Evolutionary conservation across 2,113 vertebrate genomes (phyloP).

Genomic region (Tursiops truncatus): DNA sequence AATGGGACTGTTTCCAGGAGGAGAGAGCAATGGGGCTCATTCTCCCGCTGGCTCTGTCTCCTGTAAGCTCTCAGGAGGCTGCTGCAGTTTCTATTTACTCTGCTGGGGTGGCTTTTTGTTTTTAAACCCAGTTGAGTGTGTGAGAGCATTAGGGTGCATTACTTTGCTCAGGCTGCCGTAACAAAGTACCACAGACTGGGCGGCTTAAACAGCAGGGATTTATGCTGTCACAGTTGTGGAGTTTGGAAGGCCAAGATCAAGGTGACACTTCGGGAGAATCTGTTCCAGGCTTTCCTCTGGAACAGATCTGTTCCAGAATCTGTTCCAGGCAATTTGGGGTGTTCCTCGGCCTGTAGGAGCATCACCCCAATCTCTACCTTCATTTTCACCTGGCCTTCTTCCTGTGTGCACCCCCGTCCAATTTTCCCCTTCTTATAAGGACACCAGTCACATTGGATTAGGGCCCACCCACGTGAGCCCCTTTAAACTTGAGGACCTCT

Average conservation of each 20-base stretch:
- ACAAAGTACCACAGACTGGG: fast-evolving
- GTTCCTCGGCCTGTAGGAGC: background rate
- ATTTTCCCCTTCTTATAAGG: background rate
- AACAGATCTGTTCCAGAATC: too few species aligned
- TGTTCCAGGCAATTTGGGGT: fast-evolving
- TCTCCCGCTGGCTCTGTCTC: too few species aligned
- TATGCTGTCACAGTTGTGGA: background rate
- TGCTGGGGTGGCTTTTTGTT: background rate
- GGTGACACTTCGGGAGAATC: too few species aligned
- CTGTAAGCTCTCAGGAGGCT: fast-evolving
- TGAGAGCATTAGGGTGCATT: background rate
- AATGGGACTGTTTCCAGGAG: background rate
- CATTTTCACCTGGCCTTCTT: fast-evolving
- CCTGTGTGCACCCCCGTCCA: background rate
- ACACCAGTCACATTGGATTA: fast-evolving
- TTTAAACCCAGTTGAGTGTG: background rate
- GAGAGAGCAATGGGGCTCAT: background rate
- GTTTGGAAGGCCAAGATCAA: background rate
- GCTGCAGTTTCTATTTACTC: background rate
- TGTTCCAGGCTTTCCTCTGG: too few species aligned
- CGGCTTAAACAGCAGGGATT: fast-evolving
- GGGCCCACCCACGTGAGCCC: fast-evolving
- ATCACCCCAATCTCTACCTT: fast-evolving
- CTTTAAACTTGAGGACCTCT: background rate
- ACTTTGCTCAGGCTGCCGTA: too few species aligned